These are phyloP conservation scores for Choreutis nemorana DNA, from an alignment of 2,888 invertebrate genomes.

Conservation along the genomic window DNA sequence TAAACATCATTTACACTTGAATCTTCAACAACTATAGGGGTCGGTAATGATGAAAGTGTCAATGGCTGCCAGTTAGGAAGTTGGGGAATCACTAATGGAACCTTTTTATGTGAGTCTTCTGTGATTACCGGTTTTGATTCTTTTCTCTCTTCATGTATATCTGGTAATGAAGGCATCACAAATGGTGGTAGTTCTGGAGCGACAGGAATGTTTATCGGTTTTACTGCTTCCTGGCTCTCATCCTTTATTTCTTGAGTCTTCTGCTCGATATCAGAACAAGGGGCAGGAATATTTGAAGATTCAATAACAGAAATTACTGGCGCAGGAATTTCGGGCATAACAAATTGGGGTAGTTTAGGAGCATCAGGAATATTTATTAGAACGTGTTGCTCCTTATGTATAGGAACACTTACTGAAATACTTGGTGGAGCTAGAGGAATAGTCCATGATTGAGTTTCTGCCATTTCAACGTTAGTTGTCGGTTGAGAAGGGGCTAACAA, in stretches of 20 bases:
- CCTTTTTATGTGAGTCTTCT: constrained; percentile 5
- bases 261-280: not conserved
- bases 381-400: not conserved
- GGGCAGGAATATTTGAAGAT: not conserved
- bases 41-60: constrained; percentile 7
- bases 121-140: constrained; percentile 4
- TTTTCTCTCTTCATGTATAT: constrained; percentile 7
- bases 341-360: constrained; percentile 10
- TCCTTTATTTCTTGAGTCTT: no score
- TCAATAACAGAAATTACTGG: no score
- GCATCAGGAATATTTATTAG: constrained; percentile 9
- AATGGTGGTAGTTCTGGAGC: constrained; percentile 7
- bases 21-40: constrained; percentile 4
- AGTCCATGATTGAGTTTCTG: no score
- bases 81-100: constrained; percentile 9
- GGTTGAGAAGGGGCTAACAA: no score
- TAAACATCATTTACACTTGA: no score
- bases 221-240: no score
- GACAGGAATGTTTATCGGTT: constrained; percentile 1
- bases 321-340: constrained; percentile 6
- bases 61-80: constrained; percentile 11
- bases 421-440: not conserved
- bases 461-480: no score
- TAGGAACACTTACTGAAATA: not conserved
- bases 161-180: constrained; percentile 4